These are phyloP conservation scores for Cephonodes hylas DNA, from an alignment of 2,888 invertebrate species.

Conservation along the genomic window DNA sequence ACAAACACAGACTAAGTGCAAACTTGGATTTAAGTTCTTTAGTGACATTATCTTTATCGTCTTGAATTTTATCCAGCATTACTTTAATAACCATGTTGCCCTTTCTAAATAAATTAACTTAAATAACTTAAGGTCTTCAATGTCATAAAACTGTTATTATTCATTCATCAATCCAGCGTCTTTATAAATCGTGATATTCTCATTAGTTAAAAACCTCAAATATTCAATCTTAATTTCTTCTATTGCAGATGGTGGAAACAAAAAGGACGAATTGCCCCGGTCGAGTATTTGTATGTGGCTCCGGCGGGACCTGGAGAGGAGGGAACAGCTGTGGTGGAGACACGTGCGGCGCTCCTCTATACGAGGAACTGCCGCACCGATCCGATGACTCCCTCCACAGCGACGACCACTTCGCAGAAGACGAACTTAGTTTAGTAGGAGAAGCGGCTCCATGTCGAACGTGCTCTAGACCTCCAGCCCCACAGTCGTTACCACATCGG, in stretches of 20 bases:
- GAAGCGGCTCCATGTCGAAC: conserved; percentile 74
- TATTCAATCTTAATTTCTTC: background rate
- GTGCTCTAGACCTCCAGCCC: conserved; percentile 75
- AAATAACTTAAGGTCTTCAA: too few relatives aligned
- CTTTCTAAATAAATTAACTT: too few relatives aligned
- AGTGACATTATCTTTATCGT: background rate
- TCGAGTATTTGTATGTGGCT: conserved; percentile 86
- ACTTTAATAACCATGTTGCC: background rate
- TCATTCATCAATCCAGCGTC: too few relatives aligned
- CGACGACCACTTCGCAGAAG: conserved; percentile 93
- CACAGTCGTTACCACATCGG: conserved; percentile 78
- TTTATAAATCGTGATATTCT: too few relatives aligned
- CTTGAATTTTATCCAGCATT: background rate
- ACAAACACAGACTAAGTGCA: background rate
- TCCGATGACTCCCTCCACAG: conserved; percentile 84
- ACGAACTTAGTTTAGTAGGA: conserved; percentile 84
- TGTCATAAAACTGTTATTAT: too few relatives aligned
- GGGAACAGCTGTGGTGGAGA: conserved; percentile 71
- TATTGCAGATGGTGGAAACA: conserved; percentile 85
- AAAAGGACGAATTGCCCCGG: conserved; percentile 81
- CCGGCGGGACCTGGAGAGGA: conserved; percentile 80
- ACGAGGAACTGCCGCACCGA: conserved; percentile 87
- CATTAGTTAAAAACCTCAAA: too few relatives aligned
- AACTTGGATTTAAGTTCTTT: background rate
- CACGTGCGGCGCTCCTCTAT: conserved; percentile 85